phyloP scores from a whole-genome alignment of 2,888 invertebrate species.

The Arrhopalites spinosus region DNA sequence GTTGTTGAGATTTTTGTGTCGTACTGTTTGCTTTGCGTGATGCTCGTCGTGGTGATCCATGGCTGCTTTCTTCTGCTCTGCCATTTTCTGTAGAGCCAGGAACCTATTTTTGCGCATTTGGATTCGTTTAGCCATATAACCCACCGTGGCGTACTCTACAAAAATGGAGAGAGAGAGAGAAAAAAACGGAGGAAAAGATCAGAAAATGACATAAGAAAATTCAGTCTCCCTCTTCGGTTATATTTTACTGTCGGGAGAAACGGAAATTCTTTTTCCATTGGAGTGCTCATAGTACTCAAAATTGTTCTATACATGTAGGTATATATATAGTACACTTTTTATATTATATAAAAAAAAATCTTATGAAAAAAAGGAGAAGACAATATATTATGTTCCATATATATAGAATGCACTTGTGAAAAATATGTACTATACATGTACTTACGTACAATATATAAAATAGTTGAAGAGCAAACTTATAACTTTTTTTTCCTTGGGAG shows the following conservation, averaged over 20 bases:
- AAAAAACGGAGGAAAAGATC: too few relatives aligned
- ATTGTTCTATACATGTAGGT: not conserved
- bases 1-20: not conserved
- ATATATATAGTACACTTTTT: not conserved
- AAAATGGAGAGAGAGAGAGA: slow-evolving; percentile 50
- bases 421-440: too few relatives aligned
- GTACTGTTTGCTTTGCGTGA: slow-evolving; percentile 56
- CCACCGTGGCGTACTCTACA: slow-evolving; percentile 96
- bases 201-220: not conserved
- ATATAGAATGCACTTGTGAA: too few relatives aligned
- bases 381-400: too few relatives aligned
- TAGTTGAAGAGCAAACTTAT: too few relatives aligned
- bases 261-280: not conserved
- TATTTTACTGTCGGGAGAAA: not conserved
- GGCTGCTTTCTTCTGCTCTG: slow-evolving; percentile 86
- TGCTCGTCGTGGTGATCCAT: slow-evolving; percentile 66
- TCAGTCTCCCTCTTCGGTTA: slow-evolving; percentile 4
- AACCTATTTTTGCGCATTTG: slow-evolving; percentile 94
- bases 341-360: not conserved
- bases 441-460: too few relatives aligned
- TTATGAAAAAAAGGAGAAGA: too few relatives aligned
- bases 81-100: slow-evolving; percentile 87
- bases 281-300: too few relatives aligned
- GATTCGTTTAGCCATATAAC: slow-evolving; percentile 96
- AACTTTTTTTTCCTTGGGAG: too few relatives aligned